Evolutionary conservation across 1,140 invertebrate species (phyloP).

Genomic region (Cherax quadricarinatus): DNA sequence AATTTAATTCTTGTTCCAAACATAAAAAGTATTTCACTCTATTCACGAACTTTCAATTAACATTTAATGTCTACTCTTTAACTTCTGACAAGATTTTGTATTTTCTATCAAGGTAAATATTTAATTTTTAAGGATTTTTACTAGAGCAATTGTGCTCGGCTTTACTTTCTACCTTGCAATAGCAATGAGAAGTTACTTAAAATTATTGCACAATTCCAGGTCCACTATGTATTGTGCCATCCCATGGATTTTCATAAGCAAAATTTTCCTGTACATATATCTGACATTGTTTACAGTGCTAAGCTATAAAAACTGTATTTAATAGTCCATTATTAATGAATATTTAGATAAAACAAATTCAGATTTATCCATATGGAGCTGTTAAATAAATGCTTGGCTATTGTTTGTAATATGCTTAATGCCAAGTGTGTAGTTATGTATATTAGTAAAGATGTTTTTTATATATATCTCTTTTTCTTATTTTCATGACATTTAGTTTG

Average conservation of each 20-base stretch:
- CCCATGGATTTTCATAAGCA: background rate
- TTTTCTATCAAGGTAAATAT: background rate
- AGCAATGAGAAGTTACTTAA: background rate
- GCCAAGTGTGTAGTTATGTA: slow-evolving; percentile 49
- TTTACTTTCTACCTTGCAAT: background rate
- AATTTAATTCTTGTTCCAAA: slow-evolving; percentile 13
- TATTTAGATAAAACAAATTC: background rate
- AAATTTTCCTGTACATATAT: background rate
- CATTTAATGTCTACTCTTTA: background rate
- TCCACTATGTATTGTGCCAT: background rate
- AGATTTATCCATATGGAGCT: slow-evolving; percentile 10
- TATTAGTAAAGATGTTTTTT: slow-evolving; percentile 52
- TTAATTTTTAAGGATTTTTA: background rate
- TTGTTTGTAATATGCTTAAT: slow-evolving; percentile 33
- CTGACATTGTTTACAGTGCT: background rate
- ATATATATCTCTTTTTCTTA: slow-evolving; percentile 1
- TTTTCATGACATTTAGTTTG: background rate
- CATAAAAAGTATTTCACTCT: slow-evolving; percentile 8
- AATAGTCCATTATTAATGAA: background rate
- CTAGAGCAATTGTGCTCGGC: background rate
- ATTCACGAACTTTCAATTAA: background rate
- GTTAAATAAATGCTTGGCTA: slow-evolving; percentile 10
- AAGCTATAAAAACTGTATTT: background rate
- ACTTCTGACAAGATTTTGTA: background rate
- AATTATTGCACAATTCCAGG: background rate